Evolutionary conservation across 2,888 invertebrate species (phyloP).

Genomic region (Tinea trinotella): DNA sequence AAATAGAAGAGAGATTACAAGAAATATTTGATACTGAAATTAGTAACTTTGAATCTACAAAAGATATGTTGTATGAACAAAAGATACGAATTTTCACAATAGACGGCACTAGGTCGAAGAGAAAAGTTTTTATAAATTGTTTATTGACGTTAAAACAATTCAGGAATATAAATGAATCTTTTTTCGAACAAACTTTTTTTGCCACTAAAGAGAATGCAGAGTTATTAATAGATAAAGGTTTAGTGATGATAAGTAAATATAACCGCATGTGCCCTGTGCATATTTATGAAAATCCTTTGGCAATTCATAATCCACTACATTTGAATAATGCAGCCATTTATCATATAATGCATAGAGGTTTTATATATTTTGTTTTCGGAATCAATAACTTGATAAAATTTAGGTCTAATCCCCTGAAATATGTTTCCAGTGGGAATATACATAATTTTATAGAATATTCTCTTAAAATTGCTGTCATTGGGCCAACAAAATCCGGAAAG

Average conservation of each 20-base stretch:
- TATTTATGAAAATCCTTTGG: slow-evolving; percentile 56
- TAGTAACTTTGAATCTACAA: slow-evolving; percentile 50
- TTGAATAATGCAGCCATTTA: slow-evolving; percentile 53
- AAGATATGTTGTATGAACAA: slow-evolving; percentile 45
- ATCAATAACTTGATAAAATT: slow-evolving; percentile 61
- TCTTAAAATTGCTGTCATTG: slow-evolving; percentile 69
- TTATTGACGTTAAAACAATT: slow-evolving; percentile 38
- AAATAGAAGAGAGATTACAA: slow-evolving; percentile 56
- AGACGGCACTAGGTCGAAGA: slow-evolving; percentile 44
- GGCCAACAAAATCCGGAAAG: slow-evolving; percentile 76
- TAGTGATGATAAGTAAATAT: slow-evolving; percentile 75
- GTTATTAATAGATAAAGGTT: slow-evolving; percentile 68
- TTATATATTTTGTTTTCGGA: slow-evolving; percentile 73
- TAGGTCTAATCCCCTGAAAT: slow-evolving; percentile 69
- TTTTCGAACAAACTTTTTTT: slow-evolving; percentile 72
- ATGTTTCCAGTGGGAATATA: slow-evolving; percentile 49
- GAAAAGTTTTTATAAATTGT: slow-evolving; percentile 37
- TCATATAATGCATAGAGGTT: slow-evolving; percentile 71
- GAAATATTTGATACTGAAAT: slow-evolving; percentile 52
- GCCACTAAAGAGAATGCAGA: slow-evolving; percentile 70
- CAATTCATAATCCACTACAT: slow-evolving; percentile 60
- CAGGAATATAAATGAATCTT: slow-evolving; percentile 57
- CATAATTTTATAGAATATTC: slow-evolving; percentile 60
- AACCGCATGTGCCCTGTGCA: slow-evolving; percentile 77
- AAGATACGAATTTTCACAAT: slow-evolving; percentile 57